Evolutionary conservation across 2,113 vertebrate genomes (phyloP).

Genomic region (Ivindomyrus marchei): DNA sequence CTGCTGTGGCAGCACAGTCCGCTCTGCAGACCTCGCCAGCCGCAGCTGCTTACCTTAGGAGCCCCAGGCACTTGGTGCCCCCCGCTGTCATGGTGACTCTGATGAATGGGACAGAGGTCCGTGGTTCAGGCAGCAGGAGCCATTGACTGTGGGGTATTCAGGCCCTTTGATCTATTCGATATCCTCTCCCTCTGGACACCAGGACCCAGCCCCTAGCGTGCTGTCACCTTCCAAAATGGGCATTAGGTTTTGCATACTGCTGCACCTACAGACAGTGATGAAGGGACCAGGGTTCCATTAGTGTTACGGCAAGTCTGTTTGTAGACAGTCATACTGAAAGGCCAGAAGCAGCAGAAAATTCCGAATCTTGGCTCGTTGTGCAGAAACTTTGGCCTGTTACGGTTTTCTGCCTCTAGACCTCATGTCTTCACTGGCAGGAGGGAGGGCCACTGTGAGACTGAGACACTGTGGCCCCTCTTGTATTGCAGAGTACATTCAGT

Average conservation of each 20-base stretch:
- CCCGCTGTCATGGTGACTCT: not conserved
- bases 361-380: not conserved
- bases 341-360: not conserved
- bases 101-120: not conserved
- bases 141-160: not conserved
- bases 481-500: slow-evolving; percentile 75
- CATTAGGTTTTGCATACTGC: not conserved
- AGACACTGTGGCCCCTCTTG: slow-evolving; percentile 10
- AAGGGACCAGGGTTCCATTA: not conserved
- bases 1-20: not conserved
- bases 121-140: not conserved
- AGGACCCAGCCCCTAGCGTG: not conserved
- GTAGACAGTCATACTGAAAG: not conserved
- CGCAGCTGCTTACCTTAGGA: not conserved
- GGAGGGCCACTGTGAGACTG: not conserved
- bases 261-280: not conserved
- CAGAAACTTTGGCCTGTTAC: not conserved
- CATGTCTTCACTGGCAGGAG: not conserved
- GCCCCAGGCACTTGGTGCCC: not conserved
- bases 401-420: not conserved
- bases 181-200: not conserved
- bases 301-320: not conserved
- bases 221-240: not conserved
- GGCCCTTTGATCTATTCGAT: not conserved
- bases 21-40: not conserved